Conservation (phyloP, 2,888 invertebrate genomes). For the Zhuqinia jingwanae region DNA sequence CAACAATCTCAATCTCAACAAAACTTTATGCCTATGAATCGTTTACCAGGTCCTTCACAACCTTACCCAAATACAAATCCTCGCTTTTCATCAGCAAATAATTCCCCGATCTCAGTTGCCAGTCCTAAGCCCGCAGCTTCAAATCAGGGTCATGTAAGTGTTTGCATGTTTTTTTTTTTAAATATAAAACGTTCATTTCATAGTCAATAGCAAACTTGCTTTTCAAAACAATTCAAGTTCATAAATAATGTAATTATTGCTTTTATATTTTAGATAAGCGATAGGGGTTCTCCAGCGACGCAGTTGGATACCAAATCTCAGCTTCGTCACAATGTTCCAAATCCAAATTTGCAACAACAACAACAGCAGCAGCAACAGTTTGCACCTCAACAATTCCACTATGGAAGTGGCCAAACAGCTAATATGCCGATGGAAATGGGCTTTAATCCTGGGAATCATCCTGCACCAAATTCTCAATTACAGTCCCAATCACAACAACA, state of each 20-base stretch:
- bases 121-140: conserved; percentile 65
- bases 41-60: conserved; percentile 58
- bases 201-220: no score
- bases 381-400: conserved; percentile 79
- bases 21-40: conserved; percentile 62
- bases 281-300: conserved; percentile 67
- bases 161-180: neutral
- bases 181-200: neutral
- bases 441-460: conserved; percentile 66
- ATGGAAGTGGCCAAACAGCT: conserved; percentile 43
- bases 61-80: conserved; percentile 56
- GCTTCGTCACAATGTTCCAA: conserved; percentile 58
- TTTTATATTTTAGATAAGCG: conserved; percentile 55
- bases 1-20: conserved; percentile 67
- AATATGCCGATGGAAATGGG: conserved; percentile 59
- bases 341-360: conserved; percentile 63
- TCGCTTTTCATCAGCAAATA: conserved; percentile 56
- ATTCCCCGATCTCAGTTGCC: conserved; percentile 71
- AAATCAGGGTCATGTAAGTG: conserved; percentile 71
- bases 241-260: no score
- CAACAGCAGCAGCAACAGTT: conserved; percentile 80
- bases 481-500: conserved; percentile 80
- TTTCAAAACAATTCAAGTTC: no score
- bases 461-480: conserved; percentile 75
- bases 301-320: conserved; percentile 67